Conservation (phyloP, 2,113 vertebrate species). For the Melanerpes aurifrons region DNA sequence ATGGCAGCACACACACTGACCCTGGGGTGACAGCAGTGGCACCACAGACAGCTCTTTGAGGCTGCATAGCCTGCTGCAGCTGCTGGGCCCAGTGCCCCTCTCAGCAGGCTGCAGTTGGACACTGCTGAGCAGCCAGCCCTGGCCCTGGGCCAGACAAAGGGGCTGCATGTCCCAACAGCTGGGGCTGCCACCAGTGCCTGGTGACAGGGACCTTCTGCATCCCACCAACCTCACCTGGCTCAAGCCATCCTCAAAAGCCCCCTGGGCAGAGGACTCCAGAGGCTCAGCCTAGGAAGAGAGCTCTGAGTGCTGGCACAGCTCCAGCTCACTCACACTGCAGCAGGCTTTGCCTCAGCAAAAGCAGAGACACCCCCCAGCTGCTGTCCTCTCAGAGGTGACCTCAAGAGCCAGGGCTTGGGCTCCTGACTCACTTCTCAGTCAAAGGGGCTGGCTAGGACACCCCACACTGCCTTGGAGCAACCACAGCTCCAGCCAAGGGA, state of each 20-base stretch:
- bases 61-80: background rate
- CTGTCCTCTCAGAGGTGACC: background rate
- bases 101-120: background rate
- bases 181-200: too few relatives aligned
- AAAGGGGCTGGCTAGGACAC: fast-evolving
- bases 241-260: background rate
- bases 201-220: background rate
- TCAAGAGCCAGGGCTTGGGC: background rate
- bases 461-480: background rate
- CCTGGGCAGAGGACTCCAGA: background rate
- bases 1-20: background rate
- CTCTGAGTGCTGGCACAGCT: background rate
- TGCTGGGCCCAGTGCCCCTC: fast-evolving
- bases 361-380: background rate
- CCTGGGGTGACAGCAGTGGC: background rate
- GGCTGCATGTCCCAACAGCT: too few relatives aligned
- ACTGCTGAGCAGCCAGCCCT: background rate
- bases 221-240: fast-evolving
- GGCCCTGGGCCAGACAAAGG: fast-evolving
- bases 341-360: background rate
- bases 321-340: background rate
- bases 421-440: background rate
- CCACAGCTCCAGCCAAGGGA: background rate
- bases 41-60: background rate
- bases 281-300: background rate